Evolutionary conservation across 1,140 invertebrate species (phyloP).

Genomic region (Polypedilum vanderplanki): DNA sequence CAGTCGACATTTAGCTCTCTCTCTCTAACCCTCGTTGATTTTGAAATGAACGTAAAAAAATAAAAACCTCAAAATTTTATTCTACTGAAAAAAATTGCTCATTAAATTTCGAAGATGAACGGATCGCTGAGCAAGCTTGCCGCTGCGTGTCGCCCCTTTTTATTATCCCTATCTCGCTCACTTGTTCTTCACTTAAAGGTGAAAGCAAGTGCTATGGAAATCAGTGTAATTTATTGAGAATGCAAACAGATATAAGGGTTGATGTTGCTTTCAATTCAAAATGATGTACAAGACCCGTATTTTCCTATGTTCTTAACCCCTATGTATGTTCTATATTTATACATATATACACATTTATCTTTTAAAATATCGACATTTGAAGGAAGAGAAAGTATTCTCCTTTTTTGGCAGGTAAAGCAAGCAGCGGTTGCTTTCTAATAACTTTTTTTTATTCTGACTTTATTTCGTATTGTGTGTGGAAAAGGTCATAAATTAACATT

Average conservation of each 20-base stretch:
- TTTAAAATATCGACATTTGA: constrained; percentile 9
- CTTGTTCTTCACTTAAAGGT: too few species aligned
- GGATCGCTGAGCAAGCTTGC: constrained; percentile 9
- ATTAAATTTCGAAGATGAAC: constrained; percentile 19
- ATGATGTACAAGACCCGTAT: background rate
- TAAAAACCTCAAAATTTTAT: too few species aligned
- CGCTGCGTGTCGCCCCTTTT: constrained; percentile 15
- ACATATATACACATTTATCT: background rate
- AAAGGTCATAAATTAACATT: constrained; percentile 28
- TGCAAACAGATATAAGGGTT: constrained; percentile 27
- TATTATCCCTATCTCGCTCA: background rate
- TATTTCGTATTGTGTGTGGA: constrained; percentile 20
- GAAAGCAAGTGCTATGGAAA: constrained; percentile 22
- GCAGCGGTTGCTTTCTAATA: background rate
- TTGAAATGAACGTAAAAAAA: too few species aligned
- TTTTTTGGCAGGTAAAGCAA: background rate
- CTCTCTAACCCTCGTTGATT: too few species aligned
- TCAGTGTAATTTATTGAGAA: constrained; percentile 28
- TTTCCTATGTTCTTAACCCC: background rate
- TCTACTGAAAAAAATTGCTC: background rate
- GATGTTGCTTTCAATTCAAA: background rate
- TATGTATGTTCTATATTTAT: background rate
- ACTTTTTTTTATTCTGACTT: background rate
- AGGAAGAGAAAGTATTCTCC: background rate
- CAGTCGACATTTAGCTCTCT: too few species aligned